Evolutionary conservation across 1,140 invertebrate species (phyloP).

Genomic region (Drosophila truncata): DNA sequence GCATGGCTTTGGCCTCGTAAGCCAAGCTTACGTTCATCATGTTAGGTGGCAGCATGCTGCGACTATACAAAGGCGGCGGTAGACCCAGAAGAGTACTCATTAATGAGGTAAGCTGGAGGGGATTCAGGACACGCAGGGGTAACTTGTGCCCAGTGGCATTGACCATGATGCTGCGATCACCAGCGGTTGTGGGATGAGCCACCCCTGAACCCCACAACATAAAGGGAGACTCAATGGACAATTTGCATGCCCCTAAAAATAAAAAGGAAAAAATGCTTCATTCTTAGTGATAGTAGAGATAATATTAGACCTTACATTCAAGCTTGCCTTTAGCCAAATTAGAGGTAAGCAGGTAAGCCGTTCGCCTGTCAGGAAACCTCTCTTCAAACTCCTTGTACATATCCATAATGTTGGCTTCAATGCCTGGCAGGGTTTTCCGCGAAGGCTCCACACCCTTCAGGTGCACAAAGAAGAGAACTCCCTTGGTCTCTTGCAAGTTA

Average conservation of each 20-base stretch:
- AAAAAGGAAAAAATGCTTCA: neutral
- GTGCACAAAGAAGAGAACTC: slow-evolving; percentile 96
- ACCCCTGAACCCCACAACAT: slow-evolving; percentile 97
- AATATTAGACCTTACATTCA: neutral
- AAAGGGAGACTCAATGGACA: slow-evolving; percentile 97
- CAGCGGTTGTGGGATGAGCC: slow-evolving; percentile 21
- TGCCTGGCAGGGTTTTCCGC: slow-evolving; percentile 90
- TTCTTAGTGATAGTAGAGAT: neutral
- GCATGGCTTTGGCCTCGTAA: slow-evolving; percentile 88
- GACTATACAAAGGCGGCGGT: slow-evolving; percentile 94
- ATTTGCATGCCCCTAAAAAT: slow-evolving; percentile 92
- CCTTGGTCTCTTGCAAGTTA: slow-evolving; percentile 86
- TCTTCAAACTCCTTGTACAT: slow-evolving; percentile 90
- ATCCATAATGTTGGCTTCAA: slow-evolving; percentile 91
- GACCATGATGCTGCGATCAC: slow-evolving; percentile 35
- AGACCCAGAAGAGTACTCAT: slow-evolving; percentile 94
- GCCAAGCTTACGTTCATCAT: slow-evolving; percentile 87
- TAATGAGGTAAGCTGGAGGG: slow-evolving; percentile 95
- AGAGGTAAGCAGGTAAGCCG: slow-evolving; percentile 95
- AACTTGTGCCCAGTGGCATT: slow-evolving; percentile 15
- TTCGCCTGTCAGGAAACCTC: slow-evolving; percentile 91
- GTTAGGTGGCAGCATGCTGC: slow-evolving; percentile 90
- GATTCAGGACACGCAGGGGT: slow-evolving; percentile 88
- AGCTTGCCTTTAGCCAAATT: slow-evolving; percentile 99
- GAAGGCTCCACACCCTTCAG: slow-evolving; percentile 95